Conservation (phyloP, 2,113 vertebrate species). For the Loxodonta africana region DNA sequence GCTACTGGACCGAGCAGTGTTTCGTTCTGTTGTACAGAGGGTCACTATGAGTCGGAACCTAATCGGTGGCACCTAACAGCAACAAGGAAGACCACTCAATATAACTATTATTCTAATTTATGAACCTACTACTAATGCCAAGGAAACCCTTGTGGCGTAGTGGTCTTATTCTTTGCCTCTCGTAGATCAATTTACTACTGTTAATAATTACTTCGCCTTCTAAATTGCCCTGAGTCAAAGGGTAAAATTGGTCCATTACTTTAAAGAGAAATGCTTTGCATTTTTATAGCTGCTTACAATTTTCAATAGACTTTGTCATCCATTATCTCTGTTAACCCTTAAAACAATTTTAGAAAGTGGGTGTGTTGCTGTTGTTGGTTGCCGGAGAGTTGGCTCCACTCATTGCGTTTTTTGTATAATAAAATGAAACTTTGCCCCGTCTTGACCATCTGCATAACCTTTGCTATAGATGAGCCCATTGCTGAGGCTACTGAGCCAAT, state of each 20-base stretch:
- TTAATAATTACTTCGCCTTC: background rate
- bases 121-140: no score
- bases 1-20: no score
- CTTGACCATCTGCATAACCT: background rate
- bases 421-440: background rate
- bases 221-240: background rate
- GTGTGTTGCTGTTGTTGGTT: background rate
- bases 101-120: no score
- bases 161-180: no score
- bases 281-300: slow-evolving; percentile 17
- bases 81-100: no score
- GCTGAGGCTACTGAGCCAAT: background rate
- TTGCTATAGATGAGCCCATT: background rate
- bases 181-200: background rate
- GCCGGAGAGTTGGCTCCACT: no score
- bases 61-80: no score
- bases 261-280: background rate
- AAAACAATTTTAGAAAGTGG: background rate
- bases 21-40: no score
- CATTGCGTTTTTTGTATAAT: no score
- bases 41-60: no score
- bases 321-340: slow-evolving; percentile 8
- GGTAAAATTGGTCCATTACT: background rate
- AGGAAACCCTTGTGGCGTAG: no score
- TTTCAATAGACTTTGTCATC: slow-evolving; percentile 29